Conservation (phyloP, 2,797 vertebrate species). For the Aselliscus stoliczkanus region DNA sequence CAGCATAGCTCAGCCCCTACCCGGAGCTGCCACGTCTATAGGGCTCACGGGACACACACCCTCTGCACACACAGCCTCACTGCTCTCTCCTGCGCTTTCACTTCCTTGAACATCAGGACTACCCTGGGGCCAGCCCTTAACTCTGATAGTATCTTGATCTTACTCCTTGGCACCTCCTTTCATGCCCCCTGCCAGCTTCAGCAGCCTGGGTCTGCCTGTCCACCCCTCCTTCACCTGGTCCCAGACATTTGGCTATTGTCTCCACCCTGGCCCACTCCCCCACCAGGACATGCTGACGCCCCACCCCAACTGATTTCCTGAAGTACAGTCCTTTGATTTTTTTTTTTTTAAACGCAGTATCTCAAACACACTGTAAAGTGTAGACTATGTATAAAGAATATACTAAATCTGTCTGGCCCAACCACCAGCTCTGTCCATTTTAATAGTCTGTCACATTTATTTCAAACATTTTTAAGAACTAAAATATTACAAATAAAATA, state of each 20-base stretch:
- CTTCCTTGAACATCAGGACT: slow-evolving; percentile 52
- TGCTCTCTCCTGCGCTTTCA: not conserved
- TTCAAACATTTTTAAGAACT: not conserved
- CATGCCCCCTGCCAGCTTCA: not conserved
- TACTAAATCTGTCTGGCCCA: not conserved
- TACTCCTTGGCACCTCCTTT: not conserved
- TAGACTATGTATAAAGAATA: not conserved
- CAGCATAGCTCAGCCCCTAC: slow-evolving; percentile 20
- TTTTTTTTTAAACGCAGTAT: not conserved
- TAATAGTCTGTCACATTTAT: not conserved
- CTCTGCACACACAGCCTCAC: slow-evolving; percentile 30
- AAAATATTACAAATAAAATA: slow-evolving; percentile 2
- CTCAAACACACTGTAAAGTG: not conserved
- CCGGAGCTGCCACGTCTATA: slow-evolving; percentile 69
- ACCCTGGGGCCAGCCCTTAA: not conserved
- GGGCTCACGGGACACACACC: slow-evolving; percentile 53
- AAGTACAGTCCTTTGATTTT: not conserved
- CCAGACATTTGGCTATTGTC: not conserved
- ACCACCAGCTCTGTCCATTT: not conserved
- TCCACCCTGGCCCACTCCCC: fast-evolving
- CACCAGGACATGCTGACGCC: not conserved
- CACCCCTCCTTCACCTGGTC: not conserved
- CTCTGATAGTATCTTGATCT: not conserved
- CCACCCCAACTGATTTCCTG: not conserved
- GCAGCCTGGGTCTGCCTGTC: not conserved